Conservation (phyloP, 2,113 vertebrate species). For the Toxotes jaculatrix region DNA sequence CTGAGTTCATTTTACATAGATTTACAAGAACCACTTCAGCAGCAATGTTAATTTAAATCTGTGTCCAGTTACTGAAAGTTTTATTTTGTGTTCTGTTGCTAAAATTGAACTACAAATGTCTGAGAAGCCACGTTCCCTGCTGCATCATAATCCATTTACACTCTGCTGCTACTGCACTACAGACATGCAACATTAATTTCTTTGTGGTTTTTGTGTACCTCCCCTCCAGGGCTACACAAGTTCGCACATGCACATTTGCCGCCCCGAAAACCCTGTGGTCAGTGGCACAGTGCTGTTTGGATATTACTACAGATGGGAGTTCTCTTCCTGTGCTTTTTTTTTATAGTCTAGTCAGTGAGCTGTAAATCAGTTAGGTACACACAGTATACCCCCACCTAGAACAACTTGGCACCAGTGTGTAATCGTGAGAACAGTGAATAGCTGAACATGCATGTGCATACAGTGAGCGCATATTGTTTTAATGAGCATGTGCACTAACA, state of each 20-base stretch:
- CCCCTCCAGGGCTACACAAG: constrained; percentile 21
- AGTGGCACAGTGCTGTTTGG: constrained; percentile 19
- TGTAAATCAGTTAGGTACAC: constrained; percentile 64
- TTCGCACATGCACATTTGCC: constrained; percentile 35
- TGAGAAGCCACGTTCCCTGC: not conserved
- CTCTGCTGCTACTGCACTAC: constrained; percentile 48
- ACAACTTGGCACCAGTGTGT: constrained; percentile 4
- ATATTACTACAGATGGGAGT: constrained; percentile 52
- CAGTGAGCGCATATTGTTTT: not conserved
- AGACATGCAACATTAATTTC: constrained; percentile 59
- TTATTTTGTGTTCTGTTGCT: constrained; percentile 2
- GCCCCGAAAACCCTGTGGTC: constrained; percentile 31
- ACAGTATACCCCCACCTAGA: constrained; percentile 59
- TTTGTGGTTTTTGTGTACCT: constrained; percentile 28
- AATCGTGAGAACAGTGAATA: constrained; percentile 30
- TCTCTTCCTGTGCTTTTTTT: constrained; percentile 24
- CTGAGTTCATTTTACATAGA: not conserved
- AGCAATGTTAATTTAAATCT: not conserved
- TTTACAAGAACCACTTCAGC: not conserved
- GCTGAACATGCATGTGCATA: constrained; percentile 13
- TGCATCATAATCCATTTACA: constrained; percentile 40
- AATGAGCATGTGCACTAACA: not conserved
- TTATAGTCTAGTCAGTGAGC: constrained; percentile 28
- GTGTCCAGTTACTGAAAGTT: not conserved
- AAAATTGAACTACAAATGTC: constrained; percentile 27